phyloP scores from a whole-genome alignment of 2,888 invertebrate genomes.

The Eristalis arbustorum region DNA sequence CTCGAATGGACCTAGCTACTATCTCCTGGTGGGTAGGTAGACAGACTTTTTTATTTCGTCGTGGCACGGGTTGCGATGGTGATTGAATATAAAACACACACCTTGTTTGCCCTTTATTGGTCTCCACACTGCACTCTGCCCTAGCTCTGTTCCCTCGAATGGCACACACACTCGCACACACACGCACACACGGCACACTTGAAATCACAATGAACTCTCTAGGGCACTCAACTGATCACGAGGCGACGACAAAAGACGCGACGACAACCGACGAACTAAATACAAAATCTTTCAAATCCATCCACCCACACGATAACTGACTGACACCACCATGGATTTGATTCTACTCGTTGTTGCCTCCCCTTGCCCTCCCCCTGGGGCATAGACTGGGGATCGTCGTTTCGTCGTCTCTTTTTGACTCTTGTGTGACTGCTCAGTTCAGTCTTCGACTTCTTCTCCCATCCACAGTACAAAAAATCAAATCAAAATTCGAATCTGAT shows the following conservation, averaged over 20 bases:
- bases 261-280: slow-evolving; percentile 3
- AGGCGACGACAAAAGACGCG: slow-evolving; percentile 34
- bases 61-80: not conserved
- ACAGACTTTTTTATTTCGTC: not conserved
- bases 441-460: not conserved
- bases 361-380: no score
- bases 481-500: slow-evolving; percentile 41
- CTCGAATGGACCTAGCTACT: slow-evolving; percentile 1
- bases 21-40: slow-evolving; percentile 20
- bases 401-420: not conserved
- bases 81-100: not conserved
- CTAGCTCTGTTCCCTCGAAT: not conserved
- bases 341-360: not conserved
- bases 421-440: not conserved
- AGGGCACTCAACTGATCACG: slow-evolving; percentile 53
- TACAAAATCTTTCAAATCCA: slow-evolving; percentile 24
- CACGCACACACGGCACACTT: slow-evolving; percentile 19
- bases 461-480: not conserved
- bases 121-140: not conserved
- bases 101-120: not conserved
- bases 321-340: slow-evolving; percentile 1
- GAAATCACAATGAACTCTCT: slow-evolving; percentile 50
- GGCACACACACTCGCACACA: not conserved
- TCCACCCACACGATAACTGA: slow-evolving; percentile 16
- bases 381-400: not conserved